Base-by-base conservation (phyloP, 1,140 invertebrate species). In the Wiebesia pumilae region DNA sequence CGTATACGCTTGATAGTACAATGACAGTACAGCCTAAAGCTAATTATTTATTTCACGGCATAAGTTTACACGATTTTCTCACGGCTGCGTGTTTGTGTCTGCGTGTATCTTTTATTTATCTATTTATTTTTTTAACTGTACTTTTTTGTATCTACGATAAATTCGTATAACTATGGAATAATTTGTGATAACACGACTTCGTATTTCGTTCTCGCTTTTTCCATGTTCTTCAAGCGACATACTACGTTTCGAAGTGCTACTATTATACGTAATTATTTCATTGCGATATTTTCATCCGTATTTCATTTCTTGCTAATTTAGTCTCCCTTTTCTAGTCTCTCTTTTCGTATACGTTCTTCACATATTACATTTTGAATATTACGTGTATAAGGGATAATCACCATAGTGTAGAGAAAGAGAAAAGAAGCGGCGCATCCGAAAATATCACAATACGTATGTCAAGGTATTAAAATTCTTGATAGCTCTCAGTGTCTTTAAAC, bases 1-100 rank as follows among this genome's bases (percentile, higher is more conserved):
- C 93, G 93, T 94, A 93, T 94, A 94, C 93, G 88, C 92, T 93
- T 89, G 91, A 92, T 93, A 90, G 91, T 93, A 93, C 92, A 94
- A 90, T 90, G 91, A 93, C 90, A 93, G 85, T 87, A 93, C 90
- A 92, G 89, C 89, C 92, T 94, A 94, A 89, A 90, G 54, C 88
- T 91, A 90, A 88, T 89, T 87, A 86, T 78, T 86, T 83, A 85
- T 88, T 88, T 88, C 79, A 88, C 69, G 58, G 73, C 81, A 78
- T 77, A 73, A 80, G 33, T 81, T 73, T 27, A 58, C 35, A 35
- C 33, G 16, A 79, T 51, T 65, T 33, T 78, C 58, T 21, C 40
- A 30, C 40, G 27, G 19, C 24, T 35, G 43, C 30, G 9, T 69
- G 27, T 19, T 40, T 69, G 33, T 77, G 54, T 16, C 19, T 81